These are phyloP conservation scores for Rhynchopsitta pachyrhyncha DNA, from an alignment of 2,113 vertebrate genomes.

Conservation along the genomic window DNA sequence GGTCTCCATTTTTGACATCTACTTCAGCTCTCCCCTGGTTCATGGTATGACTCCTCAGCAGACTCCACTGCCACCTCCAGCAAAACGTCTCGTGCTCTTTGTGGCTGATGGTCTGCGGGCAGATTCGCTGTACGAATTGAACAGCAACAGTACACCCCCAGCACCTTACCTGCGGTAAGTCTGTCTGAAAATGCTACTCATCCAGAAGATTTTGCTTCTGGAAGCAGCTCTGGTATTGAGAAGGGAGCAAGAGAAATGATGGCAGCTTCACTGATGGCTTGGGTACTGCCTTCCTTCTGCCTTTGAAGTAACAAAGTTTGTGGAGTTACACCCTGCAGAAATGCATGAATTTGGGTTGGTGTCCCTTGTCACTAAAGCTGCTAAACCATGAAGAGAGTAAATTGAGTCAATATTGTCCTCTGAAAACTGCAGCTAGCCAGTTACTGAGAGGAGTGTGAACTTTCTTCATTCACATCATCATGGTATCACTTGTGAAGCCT, in stretches of 20 bases:
- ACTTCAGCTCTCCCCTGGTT: slow-evolving; percentile 95
- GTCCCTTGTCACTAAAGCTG: neutral
- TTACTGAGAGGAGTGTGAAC: neutral
- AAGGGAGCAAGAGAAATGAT: neutral
- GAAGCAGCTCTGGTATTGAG: neutral
- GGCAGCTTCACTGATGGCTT: neutral
- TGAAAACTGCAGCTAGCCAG: neutral
- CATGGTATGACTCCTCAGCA: slow-evolving; percentile 91
- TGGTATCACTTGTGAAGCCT: neutral
- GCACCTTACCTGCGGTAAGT: slow-evolving; percentile 89
- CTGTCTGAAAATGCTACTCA: fast-evolving
- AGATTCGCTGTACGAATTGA: slow-evolving; percentile 83
- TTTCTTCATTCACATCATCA: neutral
- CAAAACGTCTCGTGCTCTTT: slow-evolving; percentile 86
- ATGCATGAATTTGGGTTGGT: neutral
- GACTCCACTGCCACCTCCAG: slow-evolving; percentile 80
- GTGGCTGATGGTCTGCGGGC: slow-evolving; percentile 93
- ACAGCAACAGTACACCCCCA: slow-evolving; percentile 62
- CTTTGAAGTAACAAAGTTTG: neutral
- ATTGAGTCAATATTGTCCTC: neutral
- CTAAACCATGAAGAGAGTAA: neutral
- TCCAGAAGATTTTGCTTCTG: neutral
- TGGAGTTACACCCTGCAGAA: neutral
- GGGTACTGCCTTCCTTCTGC: neutral
- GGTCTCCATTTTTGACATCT: slow-evolving; percentile 96